phyloP scores from a whole-genome alignment of 2,113 vertebrate species.

The Phrynocephalus versicolor region DNA sequence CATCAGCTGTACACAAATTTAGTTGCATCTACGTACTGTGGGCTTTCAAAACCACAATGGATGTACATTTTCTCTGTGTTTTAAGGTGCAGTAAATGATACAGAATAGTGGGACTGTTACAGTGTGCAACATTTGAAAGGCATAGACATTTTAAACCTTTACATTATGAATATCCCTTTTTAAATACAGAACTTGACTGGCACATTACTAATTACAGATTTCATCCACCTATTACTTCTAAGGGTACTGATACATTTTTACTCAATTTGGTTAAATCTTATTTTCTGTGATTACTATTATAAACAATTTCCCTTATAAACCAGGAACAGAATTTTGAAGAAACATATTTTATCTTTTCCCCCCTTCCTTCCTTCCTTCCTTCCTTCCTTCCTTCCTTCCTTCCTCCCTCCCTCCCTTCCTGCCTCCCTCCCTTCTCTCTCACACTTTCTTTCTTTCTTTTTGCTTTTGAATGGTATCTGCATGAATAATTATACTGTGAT shows the following conservation, averaged over 20 bases:
- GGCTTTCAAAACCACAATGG: background rate
- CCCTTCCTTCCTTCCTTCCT: background rate
- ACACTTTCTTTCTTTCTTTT: conserved; percentile 4
- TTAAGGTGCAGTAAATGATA: background rate
- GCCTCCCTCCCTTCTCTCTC: too few species aligned
- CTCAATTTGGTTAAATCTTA: background rate
- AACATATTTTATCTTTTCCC: background rate
- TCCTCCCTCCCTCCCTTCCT: background rate
- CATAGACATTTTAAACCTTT: background rate
- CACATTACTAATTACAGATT: background rate
- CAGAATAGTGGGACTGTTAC: background rate
- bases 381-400: background rate
- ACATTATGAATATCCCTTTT: too few species aligned
- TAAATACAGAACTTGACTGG: background rate
- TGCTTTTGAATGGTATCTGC: background rate
- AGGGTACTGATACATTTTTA: background rate
- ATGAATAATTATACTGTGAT: conserved; percentile 11
- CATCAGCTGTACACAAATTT: background rate
- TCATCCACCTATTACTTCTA: background rate
- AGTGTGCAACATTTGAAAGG: background rate
- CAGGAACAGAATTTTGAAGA: background rate
- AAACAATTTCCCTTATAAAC: background rate
- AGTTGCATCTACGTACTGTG: background rate
- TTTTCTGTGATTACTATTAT: background rate
- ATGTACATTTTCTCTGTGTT: background rate